A percentile compares a stretch with the other conserved stretches of the same genome.
Conservation (phyloP, 2,888 invertebrate genomes). For the Perizoma affinitatum region DNA sequence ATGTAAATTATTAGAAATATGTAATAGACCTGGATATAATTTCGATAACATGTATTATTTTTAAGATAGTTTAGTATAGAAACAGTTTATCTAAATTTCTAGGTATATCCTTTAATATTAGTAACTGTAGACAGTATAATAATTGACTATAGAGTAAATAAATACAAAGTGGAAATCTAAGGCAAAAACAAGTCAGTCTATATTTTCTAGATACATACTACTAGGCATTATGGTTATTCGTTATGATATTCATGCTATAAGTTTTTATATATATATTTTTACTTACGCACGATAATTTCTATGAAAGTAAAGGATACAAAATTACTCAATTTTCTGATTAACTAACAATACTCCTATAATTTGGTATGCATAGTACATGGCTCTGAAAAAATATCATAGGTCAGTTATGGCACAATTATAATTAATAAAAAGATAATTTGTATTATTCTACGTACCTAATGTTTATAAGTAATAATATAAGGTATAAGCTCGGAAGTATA, state of each 20-base stretch:
- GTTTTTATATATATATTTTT: neutral
- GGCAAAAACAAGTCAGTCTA: slow-evolving; percentile 59
- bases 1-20: slow-evolving; percentile 1
- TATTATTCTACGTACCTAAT: neutral
- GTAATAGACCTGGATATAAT: slow-evolving; percentile 11
- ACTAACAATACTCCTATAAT: slow-evolving; percentile 15
- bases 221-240: neutral
- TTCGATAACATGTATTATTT: slow-evolving; percentile 21
- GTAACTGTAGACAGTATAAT: slow-evolving; percentile 25
- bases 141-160: slow-evolving; percentile 41
- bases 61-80: slow-evolving; percentile 25
- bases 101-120: slow-evolving; percentile 4
- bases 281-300: neutral
- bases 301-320: neutral
- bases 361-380: slow-evolving; percentile 15
- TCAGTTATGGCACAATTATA: slow-evolving; percentile 25
- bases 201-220: slow-evolving; percentile 40
- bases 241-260: neutral
- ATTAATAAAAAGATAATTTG: slow-evolving; percentile 6
- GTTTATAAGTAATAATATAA: slow-evolving; percentile 2
- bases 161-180: slow-evolving; percentile 39
- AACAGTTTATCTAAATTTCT: slow-evolving; percentile 30
- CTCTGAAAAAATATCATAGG: slow-evolving; percentile 10
- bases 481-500: slow-evolving; percentile 23
- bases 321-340: neutral